These are phyloP conservation scores for Apostichopus leukothele DNA, from an alignment of 53 echinoderm and acorn worm genomes.

Conservation along the genomic window DNA sequence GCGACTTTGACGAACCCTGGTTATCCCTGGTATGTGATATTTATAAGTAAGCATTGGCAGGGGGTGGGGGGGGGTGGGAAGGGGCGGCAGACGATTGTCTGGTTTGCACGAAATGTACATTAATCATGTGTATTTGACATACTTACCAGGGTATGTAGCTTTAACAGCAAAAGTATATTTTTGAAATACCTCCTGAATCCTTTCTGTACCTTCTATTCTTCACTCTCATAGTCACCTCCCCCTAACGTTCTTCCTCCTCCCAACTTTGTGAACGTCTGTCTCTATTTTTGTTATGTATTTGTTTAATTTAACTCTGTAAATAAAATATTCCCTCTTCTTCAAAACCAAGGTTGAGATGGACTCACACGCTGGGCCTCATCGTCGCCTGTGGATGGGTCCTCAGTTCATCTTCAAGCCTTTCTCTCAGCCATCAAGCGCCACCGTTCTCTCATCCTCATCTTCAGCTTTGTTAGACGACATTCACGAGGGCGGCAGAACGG, in stretches of 20 bases:
- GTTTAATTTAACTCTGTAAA: not conserved
- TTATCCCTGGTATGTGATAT: slow-evolving; percentile 64
- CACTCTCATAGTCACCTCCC: too few relatives aligned
- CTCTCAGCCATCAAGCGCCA: slow-evolving; percentile 79
- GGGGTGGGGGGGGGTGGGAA: too few relatives aligned
- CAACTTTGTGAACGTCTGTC: too few relatives aligned
- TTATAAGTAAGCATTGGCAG: too few relatives aligned
- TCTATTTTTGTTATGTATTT: not conserved
- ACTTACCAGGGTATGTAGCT: too few relatives aligned
- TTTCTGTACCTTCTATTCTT: too few relatives aligned
- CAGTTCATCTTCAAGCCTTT: slow-evolving; percentile 97
- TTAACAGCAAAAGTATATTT: too few relatives aligned
- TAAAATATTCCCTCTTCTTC: not conserved
- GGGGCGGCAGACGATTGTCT: too few relatives aligned
- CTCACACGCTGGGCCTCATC: slow-evolving; percentile 94
- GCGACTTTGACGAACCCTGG: slow-evolving; percentile 96
- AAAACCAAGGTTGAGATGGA: slow-evolving; percentile 86
- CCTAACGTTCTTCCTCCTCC: too few relatives aligned
- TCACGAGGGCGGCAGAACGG: slow-evolving; percentile 70
- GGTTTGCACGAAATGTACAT: too few relatives aligned
- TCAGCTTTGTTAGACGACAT: slow-evolving; percentile 85
- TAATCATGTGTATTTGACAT: too few relatives aligned
- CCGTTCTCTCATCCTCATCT: slow-evolving; percentile 83
- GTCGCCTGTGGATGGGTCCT: slow-evolving; percentile 99
- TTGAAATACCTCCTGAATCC: too few relatives aligned